These are phyloP conservation scores for Prionchulus punctatus DNA, from an alignment of 2,888 invertebrate species.

Conservation along the genomic window DNA sequence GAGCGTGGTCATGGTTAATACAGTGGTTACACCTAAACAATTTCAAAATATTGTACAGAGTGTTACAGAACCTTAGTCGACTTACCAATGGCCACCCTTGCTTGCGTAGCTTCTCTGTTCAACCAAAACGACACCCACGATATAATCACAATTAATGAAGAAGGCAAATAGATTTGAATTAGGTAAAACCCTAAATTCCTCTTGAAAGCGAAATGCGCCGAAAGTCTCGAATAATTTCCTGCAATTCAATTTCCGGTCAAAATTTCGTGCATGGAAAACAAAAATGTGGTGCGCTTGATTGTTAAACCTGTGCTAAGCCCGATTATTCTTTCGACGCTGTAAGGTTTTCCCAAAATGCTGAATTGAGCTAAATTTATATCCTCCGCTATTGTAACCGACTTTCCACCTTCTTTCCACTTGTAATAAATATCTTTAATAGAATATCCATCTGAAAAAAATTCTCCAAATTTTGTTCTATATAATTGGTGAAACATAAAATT, in stretches of 20 bases:
- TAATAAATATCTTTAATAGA: conserved; percentile 32
- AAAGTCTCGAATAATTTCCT: conserved; percentile 34
- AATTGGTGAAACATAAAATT: not conserved
- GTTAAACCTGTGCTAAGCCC: conserved; percentile 24
- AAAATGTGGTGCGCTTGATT: not conserved
- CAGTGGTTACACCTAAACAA: too few species aligned
- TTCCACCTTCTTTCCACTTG: conserved; percentile 25
- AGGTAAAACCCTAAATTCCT: conserved; percentile 32
- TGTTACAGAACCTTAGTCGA: too few species aligned
- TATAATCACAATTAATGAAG: conserved; percentile 30
- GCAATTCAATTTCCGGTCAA: conserved; percentile 4
- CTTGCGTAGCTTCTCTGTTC: conserved; percentile 33
- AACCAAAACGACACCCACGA: conserved; percentile 33
- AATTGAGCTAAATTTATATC: conserved; percentile 34
- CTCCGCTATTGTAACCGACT: conserved; percentile 27
- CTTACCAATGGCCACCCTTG: conserved; percentile 31
- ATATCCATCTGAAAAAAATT: conserved; percentile 20
- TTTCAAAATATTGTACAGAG: too few species aligned
- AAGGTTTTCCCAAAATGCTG: conserved; percentile 24
- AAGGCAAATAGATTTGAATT: conserved; percentile 33
- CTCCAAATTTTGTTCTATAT: not conserved
- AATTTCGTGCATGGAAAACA: too few species aligned
- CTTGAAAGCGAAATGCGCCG: conserved; percentile 28
- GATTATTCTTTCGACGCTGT: conserved; percentile 26
- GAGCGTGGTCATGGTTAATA: too few species aligned